Evolutionary conservation across 2,888 invertebrate genomes (phyloP).

Genomic region (Pyrgus malvae): DNA sequence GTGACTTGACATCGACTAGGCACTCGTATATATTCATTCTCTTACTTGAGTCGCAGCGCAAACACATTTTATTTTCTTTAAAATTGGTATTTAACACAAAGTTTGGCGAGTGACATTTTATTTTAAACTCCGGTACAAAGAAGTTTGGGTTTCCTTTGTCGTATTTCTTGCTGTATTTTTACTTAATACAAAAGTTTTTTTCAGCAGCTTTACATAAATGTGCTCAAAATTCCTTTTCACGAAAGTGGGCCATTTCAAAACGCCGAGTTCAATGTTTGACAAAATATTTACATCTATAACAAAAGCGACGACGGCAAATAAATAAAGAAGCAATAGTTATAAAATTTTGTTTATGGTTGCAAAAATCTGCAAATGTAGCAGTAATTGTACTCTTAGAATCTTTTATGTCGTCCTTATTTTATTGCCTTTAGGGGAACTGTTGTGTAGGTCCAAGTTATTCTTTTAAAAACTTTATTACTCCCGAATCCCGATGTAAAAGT

Average conservation of each 20-base stretch:
- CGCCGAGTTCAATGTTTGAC: constrained; percentile 13
- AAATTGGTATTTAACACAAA: background rate
- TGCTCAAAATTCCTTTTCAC: constrained; percentile 17
- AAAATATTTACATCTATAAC: constrained; percentile 5
- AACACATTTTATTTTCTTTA: constrained; percentile 3
- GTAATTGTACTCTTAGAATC: background rate
- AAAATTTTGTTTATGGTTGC: no score
- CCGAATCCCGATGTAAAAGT: no score
- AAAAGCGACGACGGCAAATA: no score
- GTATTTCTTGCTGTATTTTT: constrained; percentile 15
- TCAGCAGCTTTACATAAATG: constrained; percentile 12
- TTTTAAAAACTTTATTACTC: background rate
- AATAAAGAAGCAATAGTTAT: no score
- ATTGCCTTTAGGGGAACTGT: background rate
- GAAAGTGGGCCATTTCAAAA: constrained; percentile 17
- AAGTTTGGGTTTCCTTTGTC: constrained; percentile 14
- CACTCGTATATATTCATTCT: no score
- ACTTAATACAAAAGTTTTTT: constrained; percentile 19
- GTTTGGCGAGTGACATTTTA: constrained; percentile 21
- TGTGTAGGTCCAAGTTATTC: background rate
- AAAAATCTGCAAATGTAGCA: no score
- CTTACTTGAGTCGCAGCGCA: no score
- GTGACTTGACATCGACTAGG: no score
- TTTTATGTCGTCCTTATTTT: constrained; percentile 1
- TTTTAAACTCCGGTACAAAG: constrained; percentile 21